Conservation (phyloP, 2,113 vertebrate genomes). For the Empidonax alnorum region DNA sequence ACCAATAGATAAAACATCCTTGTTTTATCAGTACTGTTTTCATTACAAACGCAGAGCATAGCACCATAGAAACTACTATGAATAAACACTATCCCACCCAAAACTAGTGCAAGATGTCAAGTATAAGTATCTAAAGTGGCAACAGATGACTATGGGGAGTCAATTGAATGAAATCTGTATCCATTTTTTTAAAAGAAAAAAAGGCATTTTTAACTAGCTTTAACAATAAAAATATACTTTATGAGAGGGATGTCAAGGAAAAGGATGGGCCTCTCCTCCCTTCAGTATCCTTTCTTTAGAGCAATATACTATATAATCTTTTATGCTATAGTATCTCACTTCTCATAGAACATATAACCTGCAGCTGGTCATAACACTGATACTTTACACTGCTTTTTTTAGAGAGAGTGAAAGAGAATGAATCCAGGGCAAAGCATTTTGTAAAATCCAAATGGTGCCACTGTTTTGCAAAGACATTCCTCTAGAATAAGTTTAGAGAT, state of each 20-base stretch:
- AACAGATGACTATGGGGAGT: neutral
- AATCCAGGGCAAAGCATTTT: conserved; percentile 42
- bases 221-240: conserved; percentile 55
- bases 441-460: conserved; percentile 44
- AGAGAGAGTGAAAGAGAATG: neutral
- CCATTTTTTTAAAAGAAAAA: no score
- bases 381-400: conserved; percentile 32
- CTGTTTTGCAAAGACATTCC: conserved; percentile 15
- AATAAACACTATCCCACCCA: neutral
- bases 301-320: conserved; percentile 47
- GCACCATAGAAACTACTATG: neutral
- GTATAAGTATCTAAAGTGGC: neutral
- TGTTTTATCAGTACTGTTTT: neutral
- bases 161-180: neutral
- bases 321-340: conserved; percentile 46
- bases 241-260: conserved; percentile 19
- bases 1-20: neutral
- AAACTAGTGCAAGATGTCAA: neutral
- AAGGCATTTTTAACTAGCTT: conserved; percentile 47
- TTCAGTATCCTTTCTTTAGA: conserved; percentile 49
- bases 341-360: conserved; percentile 56
- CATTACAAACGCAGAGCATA: neutral
- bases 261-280: conserved; percentile 43
- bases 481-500: conserved; percentile 32
- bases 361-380: conserved; percentile 48